phyloP scores from a whole-genome alignment of 2,113 vertebrate species.

The Nestor notabilis region DNA sequence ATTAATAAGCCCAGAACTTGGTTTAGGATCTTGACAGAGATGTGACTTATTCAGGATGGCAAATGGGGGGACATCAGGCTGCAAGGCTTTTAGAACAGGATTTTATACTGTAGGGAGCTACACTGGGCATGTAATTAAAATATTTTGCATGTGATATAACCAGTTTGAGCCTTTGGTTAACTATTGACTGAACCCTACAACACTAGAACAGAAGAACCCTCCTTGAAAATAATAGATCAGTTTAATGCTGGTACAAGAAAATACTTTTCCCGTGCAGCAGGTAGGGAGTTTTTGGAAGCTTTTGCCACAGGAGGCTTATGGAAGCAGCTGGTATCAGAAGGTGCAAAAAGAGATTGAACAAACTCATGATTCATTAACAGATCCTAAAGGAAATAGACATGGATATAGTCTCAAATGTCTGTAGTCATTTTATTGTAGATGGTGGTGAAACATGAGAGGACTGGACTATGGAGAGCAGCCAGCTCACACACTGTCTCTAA shows the following conservation, averaged over 20 bases:
- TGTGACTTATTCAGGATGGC: not conserved
- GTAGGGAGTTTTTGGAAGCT: not conserved
- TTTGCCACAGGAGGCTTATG: not conserved
- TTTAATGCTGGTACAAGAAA: not conserved
- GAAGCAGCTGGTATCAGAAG: not conserved
- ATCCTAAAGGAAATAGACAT: not conserved
- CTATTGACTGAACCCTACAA: not conserved
- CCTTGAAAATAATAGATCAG: not conserved
- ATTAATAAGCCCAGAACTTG: not conserved
- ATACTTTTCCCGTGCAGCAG: not conserved
- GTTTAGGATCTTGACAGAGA: not conserved
- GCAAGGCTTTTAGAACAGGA: not conserved
- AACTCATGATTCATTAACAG: not conserved
- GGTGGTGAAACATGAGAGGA: not conserved
- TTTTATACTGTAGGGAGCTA: not conserved
- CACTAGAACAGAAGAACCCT: not conserved
- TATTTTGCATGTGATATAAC: not conserved
- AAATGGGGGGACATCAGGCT: rapidly evolving
- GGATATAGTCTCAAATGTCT: not conserved
- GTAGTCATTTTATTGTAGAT: not conserved
- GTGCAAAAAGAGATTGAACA: not conserved
- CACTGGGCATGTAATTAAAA: not conserved
- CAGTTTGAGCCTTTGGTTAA: not conserved
- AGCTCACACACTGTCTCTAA: not conserved
- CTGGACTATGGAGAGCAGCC: not conserved